Percentiles rank a stretch among this genome's conserved stretches.
phyloP scores from a whole-genome alignment of 2,113 vertebrate genomes.

The Salminus brasiliensis region DNA sequence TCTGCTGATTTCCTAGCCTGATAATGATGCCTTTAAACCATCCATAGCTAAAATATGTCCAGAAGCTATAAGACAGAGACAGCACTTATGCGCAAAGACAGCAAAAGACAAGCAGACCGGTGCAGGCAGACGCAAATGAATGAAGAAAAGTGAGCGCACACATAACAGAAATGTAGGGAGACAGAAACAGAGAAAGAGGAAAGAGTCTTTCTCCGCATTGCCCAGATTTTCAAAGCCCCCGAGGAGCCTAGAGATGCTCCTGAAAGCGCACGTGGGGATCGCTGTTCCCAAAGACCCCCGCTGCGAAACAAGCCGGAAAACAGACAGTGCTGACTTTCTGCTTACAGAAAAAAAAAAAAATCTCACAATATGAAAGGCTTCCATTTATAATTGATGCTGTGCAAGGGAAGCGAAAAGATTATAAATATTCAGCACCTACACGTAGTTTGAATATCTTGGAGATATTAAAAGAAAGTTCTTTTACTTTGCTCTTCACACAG shows the following conservation, averaged over 20 bases:
- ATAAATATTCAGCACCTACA: slow-evolving; percentile 13
- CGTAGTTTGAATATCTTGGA: background rate
- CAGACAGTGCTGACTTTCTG: background rate
- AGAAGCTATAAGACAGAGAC: background rate
- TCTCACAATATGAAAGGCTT: background rate
- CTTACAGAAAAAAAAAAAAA: slow-evolving; percentile 10
- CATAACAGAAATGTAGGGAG: background rate
- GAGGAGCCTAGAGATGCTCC: background rate
- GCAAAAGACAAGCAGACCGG: background rate
- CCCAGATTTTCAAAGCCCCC: slow-evolving; percentile 14
- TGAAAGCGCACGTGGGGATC: background rate
- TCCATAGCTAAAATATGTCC: no score
- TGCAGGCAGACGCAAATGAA: no score
- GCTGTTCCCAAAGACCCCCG: background rate
- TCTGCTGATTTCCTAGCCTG: no score
- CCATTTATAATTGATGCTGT: slow-evolving; percentile 23
- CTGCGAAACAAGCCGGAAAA: slow-evolving; percentile 28
- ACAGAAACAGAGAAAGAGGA: slow-evolving; percentile 15
- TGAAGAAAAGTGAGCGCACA: background rate
- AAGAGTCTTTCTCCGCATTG: slow-evolving; percentile 17
- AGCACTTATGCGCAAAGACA: slow-evolving; percentile 14
- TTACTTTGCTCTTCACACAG: background rate
- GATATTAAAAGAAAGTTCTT: background rate
- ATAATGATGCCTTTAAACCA: no score
- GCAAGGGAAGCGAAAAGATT: background rate